Conservation (phyloP, 2,113 vertebrate genomes). For the Amphilophus citrinellus region DNA sequence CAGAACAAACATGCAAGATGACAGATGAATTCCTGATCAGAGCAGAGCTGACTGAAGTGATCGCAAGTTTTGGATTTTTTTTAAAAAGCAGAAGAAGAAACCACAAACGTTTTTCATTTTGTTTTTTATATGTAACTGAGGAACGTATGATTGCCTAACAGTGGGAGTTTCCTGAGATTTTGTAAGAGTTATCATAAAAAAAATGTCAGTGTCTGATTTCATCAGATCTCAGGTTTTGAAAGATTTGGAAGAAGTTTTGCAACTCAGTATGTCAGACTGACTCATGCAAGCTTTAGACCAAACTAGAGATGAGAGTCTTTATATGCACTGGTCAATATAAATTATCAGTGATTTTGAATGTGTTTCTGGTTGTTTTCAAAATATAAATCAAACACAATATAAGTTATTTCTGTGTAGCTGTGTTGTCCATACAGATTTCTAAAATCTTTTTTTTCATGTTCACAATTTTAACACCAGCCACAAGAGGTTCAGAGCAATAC, state of each 20-base stretch:
- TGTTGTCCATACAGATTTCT: background rate
- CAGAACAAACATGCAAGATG: background rate
- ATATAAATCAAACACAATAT: slow-evolving; percentile 16
- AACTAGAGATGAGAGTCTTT: background rate
- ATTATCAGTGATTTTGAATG: background rate
- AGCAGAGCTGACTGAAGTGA: background rate
- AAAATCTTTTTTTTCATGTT: background rate
- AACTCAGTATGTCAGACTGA: background rate
- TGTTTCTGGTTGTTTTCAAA: slow-evolving; percentile 19
- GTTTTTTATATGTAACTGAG: background rate
- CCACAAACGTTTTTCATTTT: background rate
- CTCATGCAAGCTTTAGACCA: background rate
- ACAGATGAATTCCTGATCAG: background rate
- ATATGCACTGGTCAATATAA: background rate
- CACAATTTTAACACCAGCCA: background rate
- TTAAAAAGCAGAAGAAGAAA: background rate
- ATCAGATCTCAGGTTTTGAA: background rate
- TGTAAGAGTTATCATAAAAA: background rate
- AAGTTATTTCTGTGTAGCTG: background rate
- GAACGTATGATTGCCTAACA: background rate
- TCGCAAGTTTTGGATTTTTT: background rate
- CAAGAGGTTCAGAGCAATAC: background rate
- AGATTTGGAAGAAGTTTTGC: background rate
- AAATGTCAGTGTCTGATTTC: background rate
- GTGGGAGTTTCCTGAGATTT: background rate